These are phyloP conservation scores for Anolis sagrei DNA, from an alignment of 2,113 vertebrate genomes.

Conservation along the genomic window DNA sequence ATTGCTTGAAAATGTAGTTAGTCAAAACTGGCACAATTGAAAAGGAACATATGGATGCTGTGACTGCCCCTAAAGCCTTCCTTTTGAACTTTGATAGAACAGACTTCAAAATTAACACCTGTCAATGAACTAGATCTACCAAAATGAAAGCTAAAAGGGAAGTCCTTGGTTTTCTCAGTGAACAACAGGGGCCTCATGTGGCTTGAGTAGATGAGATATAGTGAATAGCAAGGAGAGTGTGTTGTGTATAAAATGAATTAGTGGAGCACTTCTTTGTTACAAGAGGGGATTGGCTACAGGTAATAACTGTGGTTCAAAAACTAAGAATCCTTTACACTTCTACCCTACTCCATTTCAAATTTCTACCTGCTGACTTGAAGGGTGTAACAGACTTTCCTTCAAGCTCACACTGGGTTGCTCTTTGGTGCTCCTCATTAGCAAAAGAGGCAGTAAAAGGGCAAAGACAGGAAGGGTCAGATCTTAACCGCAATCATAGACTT, in stretches of 20 bases:
- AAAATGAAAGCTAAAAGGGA: slow-evolving; percentile 10
- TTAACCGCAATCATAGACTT: slow-evolving; percentile 52
- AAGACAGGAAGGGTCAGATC: slow-evolving; percentile 16
- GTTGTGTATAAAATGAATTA: slow-evolving; percentile 12
- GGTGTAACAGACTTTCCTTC: slow-evolving; percentile 31
- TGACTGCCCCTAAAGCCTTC: not conserved
- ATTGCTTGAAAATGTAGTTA: not conserved
- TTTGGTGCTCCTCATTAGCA: slow-evolving; percentile 11
- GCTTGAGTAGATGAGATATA: not conserved
- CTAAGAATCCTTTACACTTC: slow-evolving; percentile 31
- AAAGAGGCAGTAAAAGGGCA: slow-evolving; percentile 31
- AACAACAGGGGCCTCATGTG: not conserved
- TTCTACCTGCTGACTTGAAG: slow-evolving; percentile 31
- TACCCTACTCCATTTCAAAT: not conserved
- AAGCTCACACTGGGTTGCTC: not conserved
- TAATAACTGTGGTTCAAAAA: slow-evolving; percentile 21
- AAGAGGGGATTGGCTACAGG: not conserved
- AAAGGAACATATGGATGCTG: not conserved
- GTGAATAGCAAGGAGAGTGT: not conserved
- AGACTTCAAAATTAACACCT: not conserved
- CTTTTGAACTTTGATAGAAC: not conserved
- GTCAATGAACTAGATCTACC: not conserved
- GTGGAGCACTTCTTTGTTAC: slow-evolving; percentile 15
- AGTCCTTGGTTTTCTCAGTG: not conserved
- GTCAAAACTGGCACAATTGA: no score